Evolutionary conservation across 2,113 vertebrate genomes (phyloP).

Genomic region (Myxocyprinus asiaticus): DNA sequence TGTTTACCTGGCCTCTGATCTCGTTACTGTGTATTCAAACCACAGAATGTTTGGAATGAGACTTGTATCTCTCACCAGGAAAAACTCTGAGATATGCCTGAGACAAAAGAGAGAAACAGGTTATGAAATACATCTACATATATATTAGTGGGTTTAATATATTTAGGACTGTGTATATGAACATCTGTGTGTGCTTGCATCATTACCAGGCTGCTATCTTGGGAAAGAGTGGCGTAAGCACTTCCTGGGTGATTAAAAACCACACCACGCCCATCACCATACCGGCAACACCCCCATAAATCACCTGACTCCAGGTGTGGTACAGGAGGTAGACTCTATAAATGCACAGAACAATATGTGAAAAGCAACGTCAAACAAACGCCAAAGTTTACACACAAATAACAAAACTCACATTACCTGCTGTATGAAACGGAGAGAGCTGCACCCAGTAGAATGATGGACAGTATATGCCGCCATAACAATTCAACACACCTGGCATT

Average conservation of each 20-base stretch:
- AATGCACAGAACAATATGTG: slow-evolving; percentile 24
- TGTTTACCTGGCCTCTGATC: slow-evolving; percentile 94
- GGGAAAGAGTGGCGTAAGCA: slow-evolving; percentile 95
- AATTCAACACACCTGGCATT: slow-evolving; percentile 97
- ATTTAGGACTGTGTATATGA: background rate
- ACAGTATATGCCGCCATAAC: slow-evolving; percentile 95
- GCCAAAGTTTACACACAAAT: too few species aligned
- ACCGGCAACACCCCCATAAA: slow-evolving; percentile 89
- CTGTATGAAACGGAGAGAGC: slow-evolving; percentile 95
- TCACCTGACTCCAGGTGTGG: slow-evolving; percentile 96
- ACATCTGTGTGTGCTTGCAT: background rate
- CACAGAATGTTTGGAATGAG: slow-evolving; percentile 98
- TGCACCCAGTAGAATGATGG: slow-evolving; percentile 85
- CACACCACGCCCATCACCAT: slow-evolving; percentile 86
- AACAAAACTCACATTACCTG: slow-evolving; percentile 76
- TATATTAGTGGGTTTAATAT: too few species aligned
- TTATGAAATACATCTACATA: background rate
- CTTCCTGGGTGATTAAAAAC: slow-evolving; percentile 96
- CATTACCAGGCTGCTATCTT: slow-evolving; percentile 97
- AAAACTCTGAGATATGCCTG: slow-evolving; percentile 97
- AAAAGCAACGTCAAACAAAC: background rate
- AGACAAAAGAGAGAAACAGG: slow-evolving; percentile 10
- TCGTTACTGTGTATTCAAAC: slow-evolving; percentile 98
- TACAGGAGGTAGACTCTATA: slow-evolving; percentile 95
- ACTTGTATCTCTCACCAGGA: slow-evolving; percentile 97